Conservation (phyloP, 2,888 invertebrate species). For the Choristoneura rosaceana region DNA sequence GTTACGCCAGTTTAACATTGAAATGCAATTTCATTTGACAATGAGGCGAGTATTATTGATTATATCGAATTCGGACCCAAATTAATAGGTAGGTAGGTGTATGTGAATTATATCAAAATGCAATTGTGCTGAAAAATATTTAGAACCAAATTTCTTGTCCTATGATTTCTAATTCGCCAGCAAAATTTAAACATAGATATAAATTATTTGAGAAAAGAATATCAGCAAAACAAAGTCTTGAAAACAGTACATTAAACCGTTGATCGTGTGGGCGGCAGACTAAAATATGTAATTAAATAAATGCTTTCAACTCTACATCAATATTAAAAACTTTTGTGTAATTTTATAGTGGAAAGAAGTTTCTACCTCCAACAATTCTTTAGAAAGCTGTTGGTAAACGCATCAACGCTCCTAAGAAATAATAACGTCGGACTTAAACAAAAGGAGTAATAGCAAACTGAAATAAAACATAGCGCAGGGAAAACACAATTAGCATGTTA, state of each 20-base stretch:
- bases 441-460: conserved; percentile 12
- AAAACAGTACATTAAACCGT: conserved; percentile 22
- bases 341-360: background rate
- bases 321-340: conserved; percentile 13
- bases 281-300: conserved; percentile 27
- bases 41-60: conserved; percentile 5
- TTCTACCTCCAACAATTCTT: conserved; percentile 22
- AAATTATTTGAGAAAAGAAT: conserved; percentile 15
- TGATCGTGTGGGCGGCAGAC: conserved; percentile 24
- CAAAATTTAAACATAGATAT: conserved; percentile 17
- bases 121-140: too few relatives aligned
- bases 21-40: conserved; percentile 28
- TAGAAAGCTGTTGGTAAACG: conserved; percentile 26
- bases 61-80: too few relatives aligned
- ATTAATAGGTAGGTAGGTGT: too few relatives aligned
- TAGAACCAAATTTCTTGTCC: too few relatives aligned
- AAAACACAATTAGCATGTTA: conserved; percentile 4
- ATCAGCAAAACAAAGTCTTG: conserved; percentile 7
- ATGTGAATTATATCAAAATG: too few relatives aligned
- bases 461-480: conserved; percentile 17
- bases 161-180: background rate
- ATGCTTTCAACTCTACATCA: conserved; percentile 10
- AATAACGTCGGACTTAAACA: conserved; percentile 19
- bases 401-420: conserved; percentile 14
- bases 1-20: conserved; percentile 19